These are phyloP conservation scores for Cetonia aurata DNA, from an alignment of 2,888 invertebrate genomes.

Conservation along the genomic window DNA sequence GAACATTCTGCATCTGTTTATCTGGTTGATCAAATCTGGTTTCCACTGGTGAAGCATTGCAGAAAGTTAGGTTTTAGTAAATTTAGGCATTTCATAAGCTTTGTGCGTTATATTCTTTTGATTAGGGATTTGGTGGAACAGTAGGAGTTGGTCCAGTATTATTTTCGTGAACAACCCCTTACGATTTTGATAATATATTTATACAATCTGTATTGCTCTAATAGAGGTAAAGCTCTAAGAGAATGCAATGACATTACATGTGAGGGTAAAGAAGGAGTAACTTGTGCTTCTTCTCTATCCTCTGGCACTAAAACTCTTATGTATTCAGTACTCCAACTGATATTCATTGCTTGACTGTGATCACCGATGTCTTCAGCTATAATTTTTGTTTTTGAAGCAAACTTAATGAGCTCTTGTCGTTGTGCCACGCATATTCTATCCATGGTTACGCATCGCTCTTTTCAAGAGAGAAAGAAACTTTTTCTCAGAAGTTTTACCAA, in stretches of 20 bases:
- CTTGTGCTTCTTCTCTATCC: constrained; percentile 73
- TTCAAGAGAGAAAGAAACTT: constrained; percentile 80
- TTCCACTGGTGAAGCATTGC: too few relatives aligned
- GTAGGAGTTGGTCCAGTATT: too few relatives aligned
- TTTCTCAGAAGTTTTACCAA: constrained; percentile 79
- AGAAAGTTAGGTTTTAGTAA: too few relatives aligned
- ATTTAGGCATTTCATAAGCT: too few relatives aligned
- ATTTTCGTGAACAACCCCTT: too few relatives aligned
- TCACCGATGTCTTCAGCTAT: constrained; percentile 72
- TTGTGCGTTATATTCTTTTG: too few relatives aligned
- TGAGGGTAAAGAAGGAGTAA: constrained; percentile 67
- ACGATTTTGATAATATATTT: too few relatives aligned
- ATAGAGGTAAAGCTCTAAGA: constrained; percentile 73
- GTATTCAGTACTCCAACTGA: constrained; percentile 75
- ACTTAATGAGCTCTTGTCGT: constrained; percentile 73
- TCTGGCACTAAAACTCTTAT: constrained; percentile 76
- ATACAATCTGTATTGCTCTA: constrained; percentile 79
- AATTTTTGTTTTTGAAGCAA: constrained; percentile 72
- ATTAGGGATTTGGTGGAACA: too few relatives aligned
- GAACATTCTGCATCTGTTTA: too few relatives aligned
- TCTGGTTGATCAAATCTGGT: too few relatives aligned
- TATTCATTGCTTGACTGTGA: constrained; percentile 70
- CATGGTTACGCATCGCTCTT: constrained; percentile 85
- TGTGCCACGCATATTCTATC: constrained; percentile 80
- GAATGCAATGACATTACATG: constrained; percentile 70